A percentile compares a stretch with the other conserved stretches of the same genome.
phyloP scores from a whole-genome alignment of 1,140 invertebrate genomes.

The Globodera rostochiensis region DNA sequence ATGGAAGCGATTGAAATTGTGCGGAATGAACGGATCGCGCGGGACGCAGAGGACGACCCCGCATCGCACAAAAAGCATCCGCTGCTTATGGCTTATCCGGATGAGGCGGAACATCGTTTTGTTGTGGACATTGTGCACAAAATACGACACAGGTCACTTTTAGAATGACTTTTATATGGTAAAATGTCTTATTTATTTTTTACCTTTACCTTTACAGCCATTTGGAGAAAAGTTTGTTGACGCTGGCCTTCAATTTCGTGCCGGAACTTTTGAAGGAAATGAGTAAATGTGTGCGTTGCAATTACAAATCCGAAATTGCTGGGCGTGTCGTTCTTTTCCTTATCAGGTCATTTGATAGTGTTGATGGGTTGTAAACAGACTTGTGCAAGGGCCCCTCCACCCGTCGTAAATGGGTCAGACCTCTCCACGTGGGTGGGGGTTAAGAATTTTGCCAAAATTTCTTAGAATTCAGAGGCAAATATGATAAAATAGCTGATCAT shows the following conservation, averaged over 20 bases:
- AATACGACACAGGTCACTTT: slow-evolving; percentile 31
- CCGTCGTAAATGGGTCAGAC: too few relatives aligned
- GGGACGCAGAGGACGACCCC: background rate
- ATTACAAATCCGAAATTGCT: slow-evolving; percentile 77
- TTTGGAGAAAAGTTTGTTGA: slow-evolving; percentile 82
- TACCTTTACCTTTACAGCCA: slow-evolving; percentile 68
- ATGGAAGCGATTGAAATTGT: slow-evolving; percentile 63
- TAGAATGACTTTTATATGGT: background rate
- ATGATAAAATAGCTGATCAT: too few relatives aligned
- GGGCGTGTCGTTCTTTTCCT: slow-evolving; percentile 79
- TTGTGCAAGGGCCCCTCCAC: too few relatives aligned
- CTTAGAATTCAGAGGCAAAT: too few relatives aligned
- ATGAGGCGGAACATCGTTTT: slow-evolving; percentile 55
- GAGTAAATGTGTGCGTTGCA: slow-evolving; percentile 73
- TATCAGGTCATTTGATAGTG: slow-evolving; percentile 69
- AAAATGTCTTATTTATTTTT: background rate
- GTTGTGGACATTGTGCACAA: slow-evolving; percentile 35
- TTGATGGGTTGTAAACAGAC: too few relatives aligned
- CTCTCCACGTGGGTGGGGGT: too few relatives aligned
- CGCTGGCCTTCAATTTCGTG: slow-evolving; percentile 81
- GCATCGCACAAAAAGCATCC: slow-evolving; percentile 34
- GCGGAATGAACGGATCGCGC: slow-evolving; percentile 41
- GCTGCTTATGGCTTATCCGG: slow-evolving; percentile 22
- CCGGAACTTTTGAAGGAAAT: slow-evolving; percentile 78
- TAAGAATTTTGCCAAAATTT: too few relatives aligned